phyloP scores from a whole-genome alignment of 2,113 vertebrate species.

The Oenanthe oenanthe region DNA sequence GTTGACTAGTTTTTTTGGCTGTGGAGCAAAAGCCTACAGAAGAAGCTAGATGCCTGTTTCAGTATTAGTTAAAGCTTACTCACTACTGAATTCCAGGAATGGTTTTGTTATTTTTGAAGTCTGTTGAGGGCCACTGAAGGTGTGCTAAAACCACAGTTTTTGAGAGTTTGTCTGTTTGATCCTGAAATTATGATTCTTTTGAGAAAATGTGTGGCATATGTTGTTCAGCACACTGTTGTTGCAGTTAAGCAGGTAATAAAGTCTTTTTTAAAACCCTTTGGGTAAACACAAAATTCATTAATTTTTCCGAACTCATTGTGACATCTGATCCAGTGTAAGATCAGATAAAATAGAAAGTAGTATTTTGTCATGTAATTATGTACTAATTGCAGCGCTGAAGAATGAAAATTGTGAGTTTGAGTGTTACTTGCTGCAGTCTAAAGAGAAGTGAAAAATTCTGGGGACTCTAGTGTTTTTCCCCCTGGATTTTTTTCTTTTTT shows the following conservation, averaged over 20 bases:
- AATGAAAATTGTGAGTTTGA: not conserved
- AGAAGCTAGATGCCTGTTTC: not conserved
- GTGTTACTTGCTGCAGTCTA: not conserved
- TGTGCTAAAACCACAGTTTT: not conserved
- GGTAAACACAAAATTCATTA: not conserved
- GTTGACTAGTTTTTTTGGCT: not conserved
- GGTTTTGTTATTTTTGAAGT: not conserved
- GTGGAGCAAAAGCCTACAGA: not conserved
- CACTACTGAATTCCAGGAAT: not conserved
- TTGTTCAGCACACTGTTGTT: not conserved
- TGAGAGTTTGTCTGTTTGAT: not conserved
- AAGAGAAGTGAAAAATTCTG: not conserved
- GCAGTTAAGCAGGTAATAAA: not conserved
- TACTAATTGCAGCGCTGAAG: not conserved
- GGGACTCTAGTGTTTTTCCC: not conserved
- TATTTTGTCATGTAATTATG: not conserved
- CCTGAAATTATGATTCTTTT: not conserved
- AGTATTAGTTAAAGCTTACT: not conserved
- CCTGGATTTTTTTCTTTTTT: not conserved
- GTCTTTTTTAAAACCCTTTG: not conserved
- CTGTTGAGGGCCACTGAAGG: not conserved
- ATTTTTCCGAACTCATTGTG: not conserved
- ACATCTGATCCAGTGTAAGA: not conserved
- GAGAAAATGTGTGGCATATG: not conserved
- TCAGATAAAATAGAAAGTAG: not conserved